Conservation (phyloP, 2,113 vertebrate genomes). For the Rhynchopsitta pachyrhyncha region DNA sequence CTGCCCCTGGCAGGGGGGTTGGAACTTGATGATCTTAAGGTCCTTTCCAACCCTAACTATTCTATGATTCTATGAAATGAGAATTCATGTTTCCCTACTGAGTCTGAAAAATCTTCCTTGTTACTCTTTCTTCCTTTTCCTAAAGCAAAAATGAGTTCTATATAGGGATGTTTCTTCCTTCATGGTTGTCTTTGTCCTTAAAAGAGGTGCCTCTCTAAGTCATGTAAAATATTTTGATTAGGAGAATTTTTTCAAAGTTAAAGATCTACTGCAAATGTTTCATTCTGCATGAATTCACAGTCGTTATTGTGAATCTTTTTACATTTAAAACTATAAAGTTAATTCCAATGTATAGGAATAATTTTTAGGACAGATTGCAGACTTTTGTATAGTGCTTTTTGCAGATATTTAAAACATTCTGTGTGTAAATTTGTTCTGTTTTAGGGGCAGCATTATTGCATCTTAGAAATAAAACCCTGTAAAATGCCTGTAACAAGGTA, state of each 20-base stretch:
- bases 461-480: conserved; percentile 58
- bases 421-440: background rate
- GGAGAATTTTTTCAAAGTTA: background rate
- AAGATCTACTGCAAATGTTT: background rate
- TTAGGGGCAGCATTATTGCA: conserved; percentile 1
- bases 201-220: background rate
- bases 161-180: background rate
- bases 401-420: background rate
- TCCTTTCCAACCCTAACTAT: too few relatives aligned
- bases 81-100: background rate
- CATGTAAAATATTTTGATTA: background rate
- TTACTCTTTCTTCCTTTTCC: background rate
- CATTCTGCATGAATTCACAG: background rate
- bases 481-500: conserved; percentile 25
- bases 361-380: background rate
- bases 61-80: background rate
- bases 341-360: background rate
- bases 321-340: background rate
- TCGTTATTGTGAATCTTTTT: background rate
- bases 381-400: background rate
- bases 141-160: background rate
- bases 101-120: background rate
- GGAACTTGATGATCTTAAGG: too few relatives aligned
- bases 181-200: background rate
- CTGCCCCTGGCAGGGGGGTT: too few relatives aligned